A percentile compares a stretch with the other conserved stretches of the same genome.
Evolutionary conservation across 2,797 vertebrate genomes (phyloP).

Genomic region (Peromyscus aztecus): DNA sequence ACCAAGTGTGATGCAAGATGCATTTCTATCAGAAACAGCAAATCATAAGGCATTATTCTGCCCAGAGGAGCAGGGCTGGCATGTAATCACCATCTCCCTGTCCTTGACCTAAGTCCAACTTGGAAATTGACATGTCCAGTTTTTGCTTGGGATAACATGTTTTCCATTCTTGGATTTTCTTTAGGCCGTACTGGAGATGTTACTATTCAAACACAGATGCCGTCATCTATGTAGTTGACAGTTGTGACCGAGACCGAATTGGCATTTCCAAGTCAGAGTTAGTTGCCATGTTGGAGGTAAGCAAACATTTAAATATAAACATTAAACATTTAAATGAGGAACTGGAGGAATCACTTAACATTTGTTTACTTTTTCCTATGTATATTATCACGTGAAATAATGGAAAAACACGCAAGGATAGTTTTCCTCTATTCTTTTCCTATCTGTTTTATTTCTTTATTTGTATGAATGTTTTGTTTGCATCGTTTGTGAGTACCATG

Average conservation of each 20-base stretch:
- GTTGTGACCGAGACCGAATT: conserved; percentile 98
- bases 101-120: not conserved
- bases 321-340: not conserved
- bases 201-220: conserved; percentile 99
- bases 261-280: conserved; percentile 99
- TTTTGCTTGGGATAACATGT: conserved; percentile 15
- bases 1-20: not conserved
- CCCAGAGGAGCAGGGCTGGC: not conserved
- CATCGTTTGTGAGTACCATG: not conserved
- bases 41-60: not conserved
- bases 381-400: not conserved
- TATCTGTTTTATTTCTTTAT: not conserved
- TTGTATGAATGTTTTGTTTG: not conserved
- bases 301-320: conserved; percentile 60
- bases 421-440: not conserved
- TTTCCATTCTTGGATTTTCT: conserved; percentile 60
- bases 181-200: conserved; percentile 98
- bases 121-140: not conserved
- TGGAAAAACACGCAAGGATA: not conserved
- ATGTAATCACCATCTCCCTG: not conserved
- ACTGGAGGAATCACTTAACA: not conserved
- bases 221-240: conserved; percentile 99
- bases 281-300: conserved; percentile 98
- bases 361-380: conserved; percentile 18
- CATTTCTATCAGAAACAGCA: not conserved